Conservation (phyloP, 2,113 vertebrate species). For the Pachyramphus minor region DNA sequence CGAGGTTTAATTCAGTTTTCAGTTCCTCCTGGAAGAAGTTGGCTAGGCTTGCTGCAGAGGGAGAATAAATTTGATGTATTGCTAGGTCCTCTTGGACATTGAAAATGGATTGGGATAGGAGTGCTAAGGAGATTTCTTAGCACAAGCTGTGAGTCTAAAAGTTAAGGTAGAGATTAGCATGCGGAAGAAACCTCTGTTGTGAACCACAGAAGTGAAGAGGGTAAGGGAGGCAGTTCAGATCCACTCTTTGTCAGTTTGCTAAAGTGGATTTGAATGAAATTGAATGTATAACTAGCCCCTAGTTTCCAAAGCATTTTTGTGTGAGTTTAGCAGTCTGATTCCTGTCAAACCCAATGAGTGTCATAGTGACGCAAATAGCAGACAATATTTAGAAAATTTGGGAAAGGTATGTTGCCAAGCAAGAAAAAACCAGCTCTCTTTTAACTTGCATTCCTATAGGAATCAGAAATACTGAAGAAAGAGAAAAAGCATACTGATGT, state of each 20-base stretch:
- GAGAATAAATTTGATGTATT: not conserved
- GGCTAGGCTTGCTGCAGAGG: not conserved
- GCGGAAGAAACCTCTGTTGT: not conserved
- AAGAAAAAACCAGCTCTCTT: not conserved
- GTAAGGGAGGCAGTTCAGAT: not conserved
- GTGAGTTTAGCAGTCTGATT: slow-evolving; percentile 51
- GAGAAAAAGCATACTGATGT: not conserved
- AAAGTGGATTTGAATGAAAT: not conserved
- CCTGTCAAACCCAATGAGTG: slow-evolving; percentile 33
- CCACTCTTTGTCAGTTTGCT: not conserved
- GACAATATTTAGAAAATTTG: slow-evolving; percentile 43
- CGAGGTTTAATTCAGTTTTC: not conserved
- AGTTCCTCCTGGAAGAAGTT: not conserved
- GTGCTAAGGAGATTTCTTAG: not conserved
- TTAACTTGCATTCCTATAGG: slow-evolving; percentile 19
- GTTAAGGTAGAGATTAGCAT: fast-evolving
- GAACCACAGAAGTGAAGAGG: not conserved
- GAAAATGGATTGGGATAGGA: not conserved
- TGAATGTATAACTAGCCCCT: slow-evolving; percentile 3
- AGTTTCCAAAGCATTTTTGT: slow-evolving; percentile 47
- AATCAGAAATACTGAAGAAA: slow-evolving; percentile 4
- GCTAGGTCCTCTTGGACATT: not conserved
- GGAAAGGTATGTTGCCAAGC: slow-evolving; percentile 52
- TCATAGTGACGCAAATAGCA: slow-evolving; percentile 39
- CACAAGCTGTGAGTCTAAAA: not conserved